Conservation (phyloP, 2,888 invertebrate genomes). For the Ganaspis brasiliensis region DNA sequence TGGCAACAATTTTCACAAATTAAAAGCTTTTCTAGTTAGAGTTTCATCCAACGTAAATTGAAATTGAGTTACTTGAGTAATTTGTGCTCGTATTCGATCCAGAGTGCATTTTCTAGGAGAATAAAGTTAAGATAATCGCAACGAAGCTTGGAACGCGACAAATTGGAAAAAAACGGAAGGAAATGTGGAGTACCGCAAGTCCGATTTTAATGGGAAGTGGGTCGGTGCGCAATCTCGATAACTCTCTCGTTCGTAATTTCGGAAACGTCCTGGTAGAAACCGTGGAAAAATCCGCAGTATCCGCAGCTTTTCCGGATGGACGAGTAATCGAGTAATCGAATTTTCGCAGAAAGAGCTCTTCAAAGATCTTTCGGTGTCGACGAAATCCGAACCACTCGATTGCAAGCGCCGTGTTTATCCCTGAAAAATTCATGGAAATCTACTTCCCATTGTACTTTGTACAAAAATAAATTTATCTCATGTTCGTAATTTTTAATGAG, state of each 20-base stretch:
- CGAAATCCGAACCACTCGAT: conserved; percentile 19
- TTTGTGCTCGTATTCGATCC: conserved; percentile 13
- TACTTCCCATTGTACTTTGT: background rate
- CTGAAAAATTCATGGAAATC: conserved; percentile 11
- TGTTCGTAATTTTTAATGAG: background rate
- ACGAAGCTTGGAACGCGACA: conserved; percentile 27
- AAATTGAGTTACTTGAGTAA: conserved; percentile 11
- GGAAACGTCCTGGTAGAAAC: conserved; percentile 26
- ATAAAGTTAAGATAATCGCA: conserved; percentile 34
- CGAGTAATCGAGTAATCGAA: conserved; percentile 39
- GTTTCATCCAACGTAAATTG: conserved; percentile 18
- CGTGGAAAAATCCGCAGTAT: conserved; percentile 39
- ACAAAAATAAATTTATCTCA: background rate
- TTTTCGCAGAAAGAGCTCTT: conserved; percentile 37
- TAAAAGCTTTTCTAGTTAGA: conserved; percentile 14
- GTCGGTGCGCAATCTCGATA: conserved; percentile 39
- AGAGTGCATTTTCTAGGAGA: conserved; percentile 12
- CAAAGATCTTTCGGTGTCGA: conserved; percentile 43
- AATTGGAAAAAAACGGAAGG: conserved; percentile 33
- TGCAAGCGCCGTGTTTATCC: conserved; percentile 1
- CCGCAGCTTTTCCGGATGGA: conserved; percentile 40
- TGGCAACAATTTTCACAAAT: background rate
- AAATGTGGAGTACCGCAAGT: conserved; percentile 31
- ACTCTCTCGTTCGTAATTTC: conserved; percentile 40
- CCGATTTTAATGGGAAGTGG: conserved; percentile 35